Evolutionary conservation across 2,797 vertebrate species (phyloP).

Genomic region (Allobates femoralis): DNA sequence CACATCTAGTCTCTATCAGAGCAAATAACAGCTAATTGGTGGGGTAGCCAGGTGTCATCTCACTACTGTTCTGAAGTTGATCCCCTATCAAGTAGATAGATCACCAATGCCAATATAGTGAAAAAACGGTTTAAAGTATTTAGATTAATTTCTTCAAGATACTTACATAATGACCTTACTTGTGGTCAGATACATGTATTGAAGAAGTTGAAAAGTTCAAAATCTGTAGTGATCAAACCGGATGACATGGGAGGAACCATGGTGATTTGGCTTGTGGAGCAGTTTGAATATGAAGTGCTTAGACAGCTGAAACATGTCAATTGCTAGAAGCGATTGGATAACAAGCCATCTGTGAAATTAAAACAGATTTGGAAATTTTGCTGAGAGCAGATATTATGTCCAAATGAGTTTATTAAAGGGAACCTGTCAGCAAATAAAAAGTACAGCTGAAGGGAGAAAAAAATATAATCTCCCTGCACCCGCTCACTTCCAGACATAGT

Average conservation of each 20-base stretch:
- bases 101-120: no score
- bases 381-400: not conserved
- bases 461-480: no score
- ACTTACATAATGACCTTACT: not conserved
- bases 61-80: no score
- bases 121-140: not conserved
- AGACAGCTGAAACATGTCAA: conserved; percentile 17
- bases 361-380: not conserved
- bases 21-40: no score
- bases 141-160: not conserved
- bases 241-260: not conserved
- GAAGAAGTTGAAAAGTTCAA: conserved; percentile 10
- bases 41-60: no score
- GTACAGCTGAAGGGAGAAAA: no score
- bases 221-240: not conserved
- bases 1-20: no score
- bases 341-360: not conserved
- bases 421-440: not conserved
- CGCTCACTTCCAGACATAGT: no score
- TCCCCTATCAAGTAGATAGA: no score
- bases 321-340: not conserved
- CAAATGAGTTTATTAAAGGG: not conserved
- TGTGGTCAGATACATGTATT: not conserved
- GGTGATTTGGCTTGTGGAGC: not conserved
- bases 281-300: not conserved